Evolutionary conservation across 1,140 invertebrate genomes (phyloP).

Genomic region (Drosophila repleta): DNA sequence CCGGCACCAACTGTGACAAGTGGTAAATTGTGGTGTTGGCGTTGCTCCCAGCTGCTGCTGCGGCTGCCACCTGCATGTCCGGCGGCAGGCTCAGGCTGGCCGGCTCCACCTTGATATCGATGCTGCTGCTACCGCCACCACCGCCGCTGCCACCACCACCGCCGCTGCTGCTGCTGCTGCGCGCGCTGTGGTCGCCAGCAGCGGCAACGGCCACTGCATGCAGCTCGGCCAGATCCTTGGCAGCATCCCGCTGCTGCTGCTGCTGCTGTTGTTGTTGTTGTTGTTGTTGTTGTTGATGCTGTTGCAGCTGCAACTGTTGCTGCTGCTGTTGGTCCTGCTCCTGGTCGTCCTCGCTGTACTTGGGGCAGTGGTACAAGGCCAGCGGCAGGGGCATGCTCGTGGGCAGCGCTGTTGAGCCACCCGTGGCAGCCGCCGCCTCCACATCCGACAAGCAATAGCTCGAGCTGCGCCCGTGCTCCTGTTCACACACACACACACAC

Average conservation of each 20-base stretch:
- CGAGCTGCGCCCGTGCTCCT: slow-evolving; percentile 67
- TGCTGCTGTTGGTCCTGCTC: slow-evolving; percentile 46
- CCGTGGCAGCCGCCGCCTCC: slow-evolving; percentile 44
- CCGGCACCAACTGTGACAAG: slow-evolving; percentile 64
- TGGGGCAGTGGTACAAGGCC: slow-evolving; percentile 65
- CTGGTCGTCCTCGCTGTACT: slow-evolving; percentile 66
- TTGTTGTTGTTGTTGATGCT: slow-evolving; percentile 40
- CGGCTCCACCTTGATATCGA: slow-evolving; percentile 72
- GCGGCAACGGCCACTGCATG: slow-evolving; percentile 61
- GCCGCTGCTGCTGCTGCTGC: slow-evolving; percentile 21
- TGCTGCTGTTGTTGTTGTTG: slow-evolving; percentile 39
- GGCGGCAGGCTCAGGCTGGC: slow-evolving; percentile 48
- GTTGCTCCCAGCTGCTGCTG: slow-evolving; percentile 10
- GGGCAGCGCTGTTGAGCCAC: slow-evolving; percentile 23
- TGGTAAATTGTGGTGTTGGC: slow-evolving; percentile 64
- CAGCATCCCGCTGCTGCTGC: slow-evolving; percentile 55
- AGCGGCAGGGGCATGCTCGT: slow-evolving; percentile 51
- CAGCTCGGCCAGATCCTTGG: slow-evolving; percentile 62
- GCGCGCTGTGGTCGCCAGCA: slow-evolving; percentile 16
- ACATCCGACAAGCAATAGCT: slow-evolving; percentile 73
- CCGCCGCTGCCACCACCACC: not conserved
- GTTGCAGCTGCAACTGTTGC: slow-evolving; percentile 41
- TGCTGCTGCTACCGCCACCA: slow-evolving; percentile 40
- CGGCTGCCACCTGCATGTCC: slow-evolving; percentile 59
- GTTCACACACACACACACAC: slow-evolving; percentile 25